Evolutionary conservation across 2,797 vertebrate genomes (phyloP).

Genomic region (Onychomys leucogaster): DNA sequence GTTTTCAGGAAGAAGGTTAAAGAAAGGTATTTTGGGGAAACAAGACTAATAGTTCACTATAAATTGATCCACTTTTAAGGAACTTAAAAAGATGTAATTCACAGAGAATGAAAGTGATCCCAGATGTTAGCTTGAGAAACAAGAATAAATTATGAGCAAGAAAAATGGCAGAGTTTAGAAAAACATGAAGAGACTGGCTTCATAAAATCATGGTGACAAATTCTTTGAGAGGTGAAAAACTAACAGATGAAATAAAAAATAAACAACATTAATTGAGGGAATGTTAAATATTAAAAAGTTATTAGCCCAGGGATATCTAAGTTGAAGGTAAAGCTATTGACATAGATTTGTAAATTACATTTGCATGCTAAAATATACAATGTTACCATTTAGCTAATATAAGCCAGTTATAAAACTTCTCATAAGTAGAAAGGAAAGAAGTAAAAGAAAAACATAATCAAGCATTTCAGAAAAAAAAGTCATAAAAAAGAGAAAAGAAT

Average conservation of each 20-base stretch:
- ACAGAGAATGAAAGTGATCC: conserved; percentile 6
- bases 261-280: neutral
- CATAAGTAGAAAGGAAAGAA: neutral
- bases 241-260: neutral
- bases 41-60: conserved; percentile 30
- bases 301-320: neutral
- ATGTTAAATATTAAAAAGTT: neutral
- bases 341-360: neutral
- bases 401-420: neutral
- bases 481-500: neutral
- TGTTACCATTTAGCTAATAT: neutral
- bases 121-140: conserved; percentile 21
- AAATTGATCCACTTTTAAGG: neutral
- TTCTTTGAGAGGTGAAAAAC: conserved; percentile 4
- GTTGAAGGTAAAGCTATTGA: neutral
- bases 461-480: neutral
- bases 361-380: neutral
- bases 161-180: neutral
- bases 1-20: conserved; percentile 21
- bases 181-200: conserved; percentile 13
- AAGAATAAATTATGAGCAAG: conserved; percentile 13
- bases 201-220: neutral
- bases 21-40: conserved; percentile 10
- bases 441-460: neutral
- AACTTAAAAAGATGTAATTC: conserved; percentile 21